Conservation (phyloP, 2,888 invertebrate species). For the Amphipyra tragopoginis region DNA sequence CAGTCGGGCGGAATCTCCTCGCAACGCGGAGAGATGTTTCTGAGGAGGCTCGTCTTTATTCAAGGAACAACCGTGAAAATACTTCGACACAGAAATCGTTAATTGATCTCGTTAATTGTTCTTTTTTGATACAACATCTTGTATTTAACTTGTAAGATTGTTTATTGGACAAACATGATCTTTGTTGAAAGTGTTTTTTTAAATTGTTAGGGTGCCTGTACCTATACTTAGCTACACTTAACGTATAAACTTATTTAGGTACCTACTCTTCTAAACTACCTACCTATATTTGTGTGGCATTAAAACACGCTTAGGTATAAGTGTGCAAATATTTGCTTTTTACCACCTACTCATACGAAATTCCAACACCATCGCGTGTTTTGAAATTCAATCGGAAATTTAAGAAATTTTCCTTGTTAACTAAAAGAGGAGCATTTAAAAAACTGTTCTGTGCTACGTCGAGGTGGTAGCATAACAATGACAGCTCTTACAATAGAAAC, state of each 20-base stretch:
- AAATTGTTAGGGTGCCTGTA: not conserved
- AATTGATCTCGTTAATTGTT: constrained; percentile 77
- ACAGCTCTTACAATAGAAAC: constrained; percentile 80
- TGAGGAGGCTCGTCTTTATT: constrained; percentile 78
- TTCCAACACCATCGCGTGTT: constrained; percentile 50
- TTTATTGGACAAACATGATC: constrained; percentile 46
- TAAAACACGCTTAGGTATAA: too few species aligned
- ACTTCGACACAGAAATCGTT: constrained; percentile 73
- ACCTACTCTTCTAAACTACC: not conserved
- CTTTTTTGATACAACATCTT: constrained; percentile 63
- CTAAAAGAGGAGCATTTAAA: constrained; percentile 62
- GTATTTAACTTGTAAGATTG: constrained; percentile 58
- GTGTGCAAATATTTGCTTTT: not conserved
- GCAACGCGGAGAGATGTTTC: constrained; percentile 70
- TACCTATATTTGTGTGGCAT: not conserved
- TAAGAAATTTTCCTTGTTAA: constrained; percentile 36
- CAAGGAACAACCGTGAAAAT: constrained; percentile 83
- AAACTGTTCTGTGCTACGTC: constrained; percentile 65
- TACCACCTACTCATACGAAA: constrained; percentile 25
- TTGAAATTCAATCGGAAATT: constrained; percentile 29
- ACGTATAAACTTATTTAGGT: constrained; percentile 3
- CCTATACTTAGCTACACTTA: constrained; percentile 1
- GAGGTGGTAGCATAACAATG: constrained; percentile 77
- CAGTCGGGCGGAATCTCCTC: constrained; percentile 72
- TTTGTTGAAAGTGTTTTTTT: constrained; percentile 35